Conservation (phyloP, 2,113 vertebrate genomes). For the Catharus fuscescens region DNA sequence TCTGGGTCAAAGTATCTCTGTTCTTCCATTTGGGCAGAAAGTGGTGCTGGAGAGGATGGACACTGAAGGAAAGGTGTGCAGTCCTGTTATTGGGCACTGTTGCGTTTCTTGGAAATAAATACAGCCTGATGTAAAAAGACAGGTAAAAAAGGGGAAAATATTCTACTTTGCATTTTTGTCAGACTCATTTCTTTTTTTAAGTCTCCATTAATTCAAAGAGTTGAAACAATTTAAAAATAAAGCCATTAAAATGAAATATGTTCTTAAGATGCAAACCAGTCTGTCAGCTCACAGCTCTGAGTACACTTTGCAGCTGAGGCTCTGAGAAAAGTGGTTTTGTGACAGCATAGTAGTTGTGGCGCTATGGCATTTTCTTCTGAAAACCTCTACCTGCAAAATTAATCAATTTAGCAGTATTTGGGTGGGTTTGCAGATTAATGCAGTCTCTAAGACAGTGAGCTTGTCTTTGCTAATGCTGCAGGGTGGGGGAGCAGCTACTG, state of each 20-base stretch:
- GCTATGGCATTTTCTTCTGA: not conserved
- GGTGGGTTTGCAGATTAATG: not conserved
- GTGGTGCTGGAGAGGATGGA: not conserved
- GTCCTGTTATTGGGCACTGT: not conserved
- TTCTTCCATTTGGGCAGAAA: not conserved
- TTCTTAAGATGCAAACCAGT: constrained; percentile 7
- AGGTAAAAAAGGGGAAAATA: not conserved
- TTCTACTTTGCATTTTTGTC: not conserved
- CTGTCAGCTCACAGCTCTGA: not conserved
- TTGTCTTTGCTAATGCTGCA: not conserved
- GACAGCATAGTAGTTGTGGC: not conserved
- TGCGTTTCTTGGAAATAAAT: not conserved
- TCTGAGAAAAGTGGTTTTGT: not conserved
- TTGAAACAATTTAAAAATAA: constrained; percentile 49
- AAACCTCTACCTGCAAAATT: constrained; percentile 7
- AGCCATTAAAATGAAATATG: constrained; percentile 13
- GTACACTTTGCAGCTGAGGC: not conserved
- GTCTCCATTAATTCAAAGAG: constrained; percentile 35
- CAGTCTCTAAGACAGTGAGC: not conserved
- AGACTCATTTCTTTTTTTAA: not conserved
- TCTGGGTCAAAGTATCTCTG: not conserved
- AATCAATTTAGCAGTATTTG: not conserved
- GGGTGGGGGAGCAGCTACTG: not conserved
- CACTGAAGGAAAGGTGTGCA: not conserved
- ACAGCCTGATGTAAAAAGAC: not conserved